Evolutionary conservation across 2,113 vertebrate genomes (phyloP), one percentile per base, ranked within the genome.

Genomic region (Pyrgilauda ruficollis): DNA sequence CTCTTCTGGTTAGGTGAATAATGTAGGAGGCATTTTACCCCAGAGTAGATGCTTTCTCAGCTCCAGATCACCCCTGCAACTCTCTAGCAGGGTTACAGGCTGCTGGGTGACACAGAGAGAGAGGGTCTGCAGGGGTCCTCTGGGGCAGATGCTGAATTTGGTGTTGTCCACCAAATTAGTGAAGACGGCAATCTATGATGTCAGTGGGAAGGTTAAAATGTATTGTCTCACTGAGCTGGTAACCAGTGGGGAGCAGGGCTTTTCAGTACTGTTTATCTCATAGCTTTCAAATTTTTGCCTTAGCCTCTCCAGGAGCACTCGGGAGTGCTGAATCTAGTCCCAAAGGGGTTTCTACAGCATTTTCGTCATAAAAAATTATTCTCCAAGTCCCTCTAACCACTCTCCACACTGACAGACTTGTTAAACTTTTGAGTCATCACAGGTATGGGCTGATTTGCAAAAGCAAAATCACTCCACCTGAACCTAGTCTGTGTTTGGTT

Each of bases 61-160:
- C 31, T 68, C 53, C 49, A 46, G 66, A 69, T 85, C 52, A 73
- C 28, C 17, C 79, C 41, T 2, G 2, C 50, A 73, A 33, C 55
- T 67, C 33, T 83, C 44, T 33, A 67, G 26, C 21, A 55, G 12
- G 14, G 19, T 56, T 73, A 70, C 63, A 70, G 30, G 13, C 39
- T 82, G n/a, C 22, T 28, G 2, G 13, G 16, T 62, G 28, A 33
- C 28, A 26, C 1, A 39, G 11, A 50, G 26, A 24, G 5, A 49
- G 10, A 62, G 7, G 27, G 11, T 49, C 21, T 66, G 16, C 15
- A 73, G 16, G 7, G 15, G 7, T 41, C 26, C 35, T 76, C 23
- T 47, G 21, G 8, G 11, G 11, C 26, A 90, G 31, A 61, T 0
- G 0, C 5, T 22, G 17, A 43, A 22, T 75, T 84, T 53, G 9